Base-by-base conservation (phyloP, 2,113 vertebrate genomes). In the Triplophysa siluroides region DNA sequence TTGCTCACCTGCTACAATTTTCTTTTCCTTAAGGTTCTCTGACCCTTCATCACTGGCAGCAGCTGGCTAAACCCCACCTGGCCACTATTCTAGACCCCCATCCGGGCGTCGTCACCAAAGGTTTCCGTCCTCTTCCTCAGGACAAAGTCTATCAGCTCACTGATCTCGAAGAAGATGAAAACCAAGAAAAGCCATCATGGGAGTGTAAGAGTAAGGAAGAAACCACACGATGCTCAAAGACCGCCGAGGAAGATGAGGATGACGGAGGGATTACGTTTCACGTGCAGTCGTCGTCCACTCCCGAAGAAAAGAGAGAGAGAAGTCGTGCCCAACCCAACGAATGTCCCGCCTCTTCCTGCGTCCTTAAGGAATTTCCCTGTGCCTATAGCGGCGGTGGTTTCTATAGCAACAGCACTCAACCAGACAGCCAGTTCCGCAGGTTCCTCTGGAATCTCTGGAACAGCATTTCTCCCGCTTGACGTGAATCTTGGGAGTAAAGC, bases 41-140 rank as follows among this genome's bases (percentile, higher is more conserved):
- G 89, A 99, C 98, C 12, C 94, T 99, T 54, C 94, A 97, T 80
- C 98, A 99, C 11, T 99, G 98, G 98, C 98, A 99, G 89, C 97
- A 99, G 88, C 93, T 99, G 47, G 98, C 98, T 70, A 93, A 94
- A 81, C 98, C 98, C 33, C 96, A 99, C 90, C 90, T 98, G 60
- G 98, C 94, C 87, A 96, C 95, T 81, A 97, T 99, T 88, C 92
- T 99, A 81, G 96, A 99, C 87, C 94, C 95, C 12, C 95, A 97
- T 71, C 98, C 98, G 0, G 98, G 98, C 3, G 95, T 99, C 26
- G 94, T 99, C 70, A 99, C 98, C 18, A 99, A 99, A 87, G 98
- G 95, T 23, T 99, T 95, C 89, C 93, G 95, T 1, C 93, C 94
- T 0, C 87, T 98, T 26, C 87, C 92, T 14, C 92, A 93, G 74